Base-by-base conservation (phyloP, 2,888 invertebrate genomes). In the Drosophila villosipedis region DNA sequence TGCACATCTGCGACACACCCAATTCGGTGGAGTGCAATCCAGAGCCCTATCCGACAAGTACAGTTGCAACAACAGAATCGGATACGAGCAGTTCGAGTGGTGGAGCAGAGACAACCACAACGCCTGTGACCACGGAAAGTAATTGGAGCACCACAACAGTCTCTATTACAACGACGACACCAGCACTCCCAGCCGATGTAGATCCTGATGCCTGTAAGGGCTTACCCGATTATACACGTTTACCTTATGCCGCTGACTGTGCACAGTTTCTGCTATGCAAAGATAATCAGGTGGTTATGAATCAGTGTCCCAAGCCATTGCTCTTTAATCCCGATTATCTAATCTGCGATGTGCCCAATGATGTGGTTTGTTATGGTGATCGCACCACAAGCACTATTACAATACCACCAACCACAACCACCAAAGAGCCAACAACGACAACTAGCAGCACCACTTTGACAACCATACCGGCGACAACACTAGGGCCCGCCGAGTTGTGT, bases 1-100 rank as follows among this genome's bases (percentile, higher is more conserved):
- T 82, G 12, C 72, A 82, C n/a, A 91, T 90, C 4, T 90, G 90
- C 60, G 91, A 90, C 50, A 85, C 84, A 3, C 80, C 89, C 28
- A 52, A 74, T 6, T 76, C 83, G 1, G 83, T 83, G 4, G 1
- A 55, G 4, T 90, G 90, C 25, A 14, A 63, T 1, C 79, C 78
- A 10, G 3, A 3, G 22, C 73, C 82, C 0, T 74, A 75, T 59
- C 82, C 91, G 3, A 68, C 78, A 7, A 72, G 52, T 14, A 66
- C 72, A 3, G 25, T 58, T 28, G 31, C 70, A 4, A 74, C 72
- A 28, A 68, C 71, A 59, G 30, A 35, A 7, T 28, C 55, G 28
- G 68, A 41, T 6, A 28, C 68, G 16, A 62, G 31, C 31, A 70
- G 55, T 10, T 33, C 60, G 6, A 61, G 31, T 28, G 33, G 28